These are phyloP conservation scores for Chaetura pelagica DNA, from an alignment of 2,113 vertebrate genomes.

Conservation along the genomic window DNA sequence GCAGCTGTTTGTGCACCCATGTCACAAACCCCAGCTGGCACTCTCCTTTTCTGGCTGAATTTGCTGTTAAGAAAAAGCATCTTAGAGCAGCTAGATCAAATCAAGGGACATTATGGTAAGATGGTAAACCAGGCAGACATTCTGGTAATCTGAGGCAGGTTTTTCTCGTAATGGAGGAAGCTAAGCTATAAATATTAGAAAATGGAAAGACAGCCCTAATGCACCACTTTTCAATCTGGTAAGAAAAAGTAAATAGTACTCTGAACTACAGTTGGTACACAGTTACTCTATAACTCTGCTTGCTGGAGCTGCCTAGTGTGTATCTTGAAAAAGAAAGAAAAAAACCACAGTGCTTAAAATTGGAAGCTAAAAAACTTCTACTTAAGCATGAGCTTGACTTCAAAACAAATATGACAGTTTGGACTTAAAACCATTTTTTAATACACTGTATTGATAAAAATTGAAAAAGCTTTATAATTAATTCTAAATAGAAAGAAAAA, in stretches of 20 bases:
- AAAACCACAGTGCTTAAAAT: background rate
- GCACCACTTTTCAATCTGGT: background rate
- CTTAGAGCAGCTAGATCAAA: background rate
- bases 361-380: background rate
- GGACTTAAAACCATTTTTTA: background rate
- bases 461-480: background rate
- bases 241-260: background rate
- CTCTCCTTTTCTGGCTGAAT: background rate
- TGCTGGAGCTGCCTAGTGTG: background rate
- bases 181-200: background rate
- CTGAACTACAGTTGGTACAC: background rate
- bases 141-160: background rate
- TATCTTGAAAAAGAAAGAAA: background rate
- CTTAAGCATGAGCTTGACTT: background rate
- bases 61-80: background rate
- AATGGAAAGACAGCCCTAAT: background rate
- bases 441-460: too few species aligned
- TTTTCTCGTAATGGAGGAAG: background rate
- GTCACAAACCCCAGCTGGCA: background rate
- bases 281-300: background rate
- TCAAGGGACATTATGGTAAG: background rate
- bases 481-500: background rate
- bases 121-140: background rate
- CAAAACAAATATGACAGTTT: background rate
- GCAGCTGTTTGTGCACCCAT: accelerated